phyloP scores from a whole-genome alignment of 2,113 vertebrate genomes.

The Hoplias malabaricus region DNA sequence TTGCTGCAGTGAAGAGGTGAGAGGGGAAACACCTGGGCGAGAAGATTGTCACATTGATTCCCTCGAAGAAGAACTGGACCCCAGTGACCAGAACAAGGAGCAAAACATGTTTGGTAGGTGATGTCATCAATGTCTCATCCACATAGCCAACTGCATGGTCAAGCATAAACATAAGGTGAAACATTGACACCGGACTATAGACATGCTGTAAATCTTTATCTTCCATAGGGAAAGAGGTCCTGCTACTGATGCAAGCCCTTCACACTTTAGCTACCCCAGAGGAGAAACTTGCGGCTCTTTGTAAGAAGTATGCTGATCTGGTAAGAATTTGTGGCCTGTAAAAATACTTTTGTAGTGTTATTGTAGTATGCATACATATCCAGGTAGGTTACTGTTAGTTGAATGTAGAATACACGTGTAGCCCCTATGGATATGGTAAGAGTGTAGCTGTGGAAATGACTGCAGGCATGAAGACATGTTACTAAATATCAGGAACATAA shows the following conservation, averaged over 20 bases:
- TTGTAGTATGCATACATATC: neutral
- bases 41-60: slow-evolving; percentile 85
- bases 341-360: neutral
- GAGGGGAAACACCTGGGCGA: slow-evolving; percentile 84
- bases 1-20: slow-evolving; percentile 74
- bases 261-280: slow-evolving; percentile 92
- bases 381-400: neutral
- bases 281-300: slow-evolving; percentile 95
- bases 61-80: slow-evolving; percentile 83
- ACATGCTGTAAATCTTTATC: no score
- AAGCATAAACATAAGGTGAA: no score
- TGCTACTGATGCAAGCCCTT: slow-evolving; percentile 95
- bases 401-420: neutral
- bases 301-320: slow-evolving; percentile 98
- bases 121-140: neutral
- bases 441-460: neutral
- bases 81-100: slow-evolving; percentile 76
- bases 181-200: no score
- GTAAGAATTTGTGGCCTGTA: slow-evolving; percentile 72
- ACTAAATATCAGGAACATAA: neutral
- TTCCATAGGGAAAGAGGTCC: slow-evolving; percentile 91
- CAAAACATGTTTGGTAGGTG: slow-evolving; percentile 84
- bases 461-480: neutral
- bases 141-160: neutral
- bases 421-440: neutral